Conservation (phyloP, 2,888 invertebrate species). For the Papilio gigon region DNA sequence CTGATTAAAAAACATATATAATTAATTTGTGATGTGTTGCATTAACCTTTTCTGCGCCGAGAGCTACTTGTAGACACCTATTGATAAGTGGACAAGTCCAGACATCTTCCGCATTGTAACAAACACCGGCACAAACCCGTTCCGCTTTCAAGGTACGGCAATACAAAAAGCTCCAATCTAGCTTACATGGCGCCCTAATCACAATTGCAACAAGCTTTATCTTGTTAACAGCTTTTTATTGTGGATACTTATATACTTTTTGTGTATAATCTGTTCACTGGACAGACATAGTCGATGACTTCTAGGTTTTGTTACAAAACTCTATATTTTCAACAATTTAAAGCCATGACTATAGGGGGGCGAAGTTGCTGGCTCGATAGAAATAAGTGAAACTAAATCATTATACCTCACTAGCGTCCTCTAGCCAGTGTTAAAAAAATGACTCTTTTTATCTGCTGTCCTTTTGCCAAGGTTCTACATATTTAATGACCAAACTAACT, state of each 20-base stretch:
- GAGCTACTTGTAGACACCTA: conserved; percentile 43
- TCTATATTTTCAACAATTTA: neutral
- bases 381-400: too few relatives aligned
- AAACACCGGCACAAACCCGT: conserved; percentile 28
- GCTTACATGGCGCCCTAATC: conserved; percentile 25
- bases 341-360: too few relatives aligned
- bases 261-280: neutral
- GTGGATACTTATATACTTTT: conserved; percentile 13
- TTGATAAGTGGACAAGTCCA: conserved; percentile 37
- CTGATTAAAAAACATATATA: neutral
- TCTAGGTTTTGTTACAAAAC: neutral
- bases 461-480: too few relatives aligned
- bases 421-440: too few relatives aligned
- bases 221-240: conserved; percentile 20
- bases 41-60: conserved; percentile 40
- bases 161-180: conserved; percentile 8
- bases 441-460: too few relatives aligned
- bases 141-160: conserved; percentile 36
- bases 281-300: neutral
- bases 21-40: neutral
- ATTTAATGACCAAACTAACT: too few relatives aligned
- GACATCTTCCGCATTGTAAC: conserved; percentile 39
- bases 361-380: too few relatives aligned
- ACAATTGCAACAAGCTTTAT: conserved; percentile 25
- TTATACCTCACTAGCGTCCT: too few relatives aligned